Conservation (phyloP, 2,113 vertebrate genomes). For the Neolamprologus fasciatus region DNA sequence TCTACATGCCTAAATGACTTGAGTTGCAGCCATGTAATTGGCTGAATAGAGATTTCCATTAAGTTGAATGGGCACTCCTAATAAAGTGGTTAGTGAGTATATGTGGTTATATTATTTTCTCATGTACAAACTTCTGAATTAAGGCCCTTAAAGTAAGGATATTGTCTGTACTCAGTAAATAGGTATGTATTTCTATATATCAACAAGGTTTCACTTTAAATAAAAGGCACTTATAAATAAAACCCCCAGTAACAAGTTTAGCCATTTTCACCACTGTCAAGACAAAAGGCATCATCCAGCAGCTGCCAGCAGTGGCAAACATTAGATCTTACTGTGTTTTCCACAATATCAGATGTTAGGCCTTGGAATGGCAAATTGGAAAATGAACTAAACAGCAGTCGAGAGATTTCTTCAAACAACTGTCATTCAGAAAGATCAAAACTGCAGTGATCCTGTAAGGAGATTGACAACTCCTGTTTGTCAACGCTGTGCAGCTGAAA, state of each 20-base stretch:
- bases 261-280: background rate
- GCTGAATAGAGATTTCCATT: background rate
- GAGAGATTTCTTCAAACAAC: background rate
- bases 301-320: background rate
- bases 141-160: background rate
- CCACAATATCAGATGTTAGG: background rate
- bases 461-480: background rate
- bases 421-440: background rate
- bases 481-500: background rate
- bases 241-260: background rate
- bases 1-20: background rate
- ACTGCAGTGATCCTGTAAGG: background rate
- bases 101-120: background rate
- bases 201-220: background rate
- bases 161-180: background rate
- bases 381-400: background rate
- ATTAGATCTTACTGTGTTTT: background rate
- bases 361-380: background rate
- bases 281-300: background rate
- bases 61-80: background rate
- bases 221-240: background rate
- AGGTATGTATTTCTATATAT: background rate
- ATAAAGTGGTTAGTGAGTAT: background rate
- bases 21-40: background rate
- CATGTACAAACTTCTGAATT: background rate